Percentiles rank a stretch among this genome's conserved stretches.
phyloP scores from a whole-genome alignment of 2,797 vertebrate species.

The Eremophila alpestris region DNA sequence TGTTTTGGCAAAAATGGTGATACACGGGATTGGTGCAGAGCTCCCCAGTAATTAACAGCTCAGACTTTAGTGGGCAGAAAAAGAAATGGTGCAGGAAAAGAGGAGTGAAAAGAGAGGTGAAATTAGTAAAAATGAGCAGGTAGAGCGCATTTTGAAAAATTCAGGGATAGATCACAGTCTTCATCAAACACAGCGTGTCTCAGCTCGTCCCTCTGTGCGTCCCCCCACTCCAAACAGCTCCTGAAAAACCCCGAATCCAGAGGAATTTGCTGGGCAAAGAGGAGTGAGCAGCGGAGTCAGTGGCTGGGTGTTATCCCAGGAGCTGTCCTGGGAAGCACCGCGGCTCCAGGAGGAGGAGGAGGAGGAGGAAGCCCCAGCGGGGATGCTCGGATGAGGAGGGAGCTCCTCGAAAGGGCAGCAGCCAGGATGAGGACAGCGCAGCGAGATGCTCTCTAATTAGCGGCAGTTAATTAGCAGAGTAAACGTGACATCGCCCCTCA shows the following conservation, averaged over 20 bases:
- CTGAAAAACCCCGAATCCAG: neutral
- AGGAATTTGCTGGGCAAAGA: neutral
- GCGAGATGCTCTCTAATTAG: neutral
- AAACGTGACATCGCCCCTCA: neutral
- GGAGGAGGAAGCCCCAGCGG: neutral
- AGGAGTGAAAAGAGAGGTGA: neutral
- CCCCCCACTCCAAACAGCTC: neutral
- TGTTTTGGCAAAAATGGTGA: neutral
- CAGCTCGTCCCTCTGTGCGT: neutral
- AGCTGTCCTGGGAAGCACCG: neutral
- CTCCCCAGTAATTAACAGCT: neutral
- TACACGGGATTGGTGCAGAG: neutral
- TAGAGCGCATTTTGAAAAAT: neutral
- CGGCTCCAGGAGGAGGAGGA: neutral
- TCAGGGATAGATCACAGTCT: accelerated
- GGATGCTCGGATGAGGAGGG: neutral
- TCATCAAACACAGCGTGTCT: neutral
- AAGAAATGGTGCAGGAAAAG: neutral
- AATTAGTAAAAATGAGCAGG: neutral
- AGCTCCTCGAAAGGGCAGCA: neutral
- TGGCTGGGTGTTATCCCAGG: neutral
- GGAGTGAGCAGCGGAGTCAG: neutral
- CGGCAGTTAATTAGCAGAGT: neutral
- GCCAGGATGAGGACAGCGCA: too few species aligned
- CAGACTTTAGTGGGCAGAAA: neutral